A percentile compares a stretch with the other conserved stretches of the same genome.
Evolutionary conservation across 2,113 vertebrate species (phyloP).

Genomic region (Myotis lucifugus): DNA sequence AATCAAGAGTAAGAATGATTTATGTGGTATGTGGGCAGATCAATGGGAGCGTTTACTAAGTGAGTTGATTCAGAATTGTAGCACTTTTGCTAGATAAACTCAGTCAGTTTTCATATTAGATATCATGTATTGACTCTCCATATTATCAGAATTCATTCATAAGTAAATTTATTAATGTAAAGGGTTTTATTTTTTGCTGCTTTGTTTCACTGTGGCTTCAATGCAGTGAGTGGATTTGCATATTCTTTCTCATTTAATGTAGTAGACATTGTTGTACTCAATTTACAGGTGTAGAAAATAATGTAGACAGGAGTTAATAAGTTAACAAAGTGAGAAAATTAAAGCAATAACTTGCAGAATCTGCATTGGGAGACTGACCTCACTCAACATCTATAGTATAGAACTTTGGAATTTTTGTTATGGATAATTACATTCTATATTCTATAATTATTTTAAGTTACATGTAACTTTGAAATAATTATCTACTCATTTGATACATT

Average conservation of each 20-base stretch:
- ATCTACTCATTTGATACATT: not conserved
- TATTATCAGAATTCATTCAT: not conserved
- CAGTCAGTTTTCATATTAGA: not conserved
- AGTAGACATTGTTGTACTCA: not conserved
- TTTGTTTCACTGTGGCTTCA: not conserved
- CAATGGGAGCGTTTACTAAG: not conserved
- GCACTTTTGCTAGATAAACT: not conserved
- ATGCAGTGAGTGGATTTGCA: not conserved
- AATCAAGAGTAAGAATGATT: not conserved
- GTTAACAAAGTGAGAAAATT: not conserved
- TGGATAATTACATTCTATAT: not conserved
- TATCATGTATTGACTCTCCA: not conserved
- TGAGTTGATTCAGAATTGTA: not conserved
- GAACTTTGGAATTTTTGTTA: not conserved
- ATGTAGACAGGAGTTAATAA: not conserved
- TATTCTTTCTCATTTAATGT: not conserved
- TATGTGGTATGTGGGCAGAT: not conserved
- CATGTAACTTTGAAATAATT: not conserved
- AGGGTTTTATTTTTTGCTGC: not conserved
- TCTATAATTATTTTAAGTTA: not conserved
- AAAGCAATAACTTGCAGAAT: not conserved
- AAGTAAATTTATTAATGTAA: not conserved
- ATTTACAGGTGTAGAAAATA: not conserved
- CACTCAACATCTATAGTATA: not conserved
- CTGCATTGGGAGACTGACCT: not conserved